These are phyloP conservation scores for Scophthalmus maximus DNA, from an alignment of 2,113 vertebrate genomes.

Conservation along the genomic window DNA sequence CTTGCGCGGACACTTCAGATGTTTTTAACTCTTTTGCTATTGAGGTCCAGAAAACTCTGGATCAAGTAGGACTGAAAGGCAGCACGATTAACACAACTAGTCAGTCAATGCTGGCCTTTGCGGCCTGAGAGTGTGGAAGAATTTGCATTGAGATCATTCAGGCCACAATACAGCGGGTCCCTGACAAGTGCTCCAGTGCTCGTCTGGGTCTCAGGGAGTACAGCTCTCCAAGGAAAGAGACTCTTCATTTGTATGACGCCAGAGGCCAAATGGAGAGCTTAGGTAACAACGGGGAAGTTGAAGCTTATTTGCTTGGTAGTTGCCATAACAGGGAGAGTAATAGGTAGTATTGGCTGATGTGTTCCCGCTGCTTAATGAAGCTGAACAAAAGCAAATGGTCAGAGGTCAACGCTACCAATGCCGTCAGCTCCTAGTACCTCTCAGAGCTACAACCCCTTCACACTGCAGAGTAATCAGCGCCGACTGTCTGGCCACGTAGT, in stretches of 20 bases:
- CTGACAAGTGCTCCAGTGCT: conserved; percentile 69
- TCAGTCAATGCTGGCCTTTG: conserved; percentile 75
- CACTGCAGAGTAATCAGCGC: conserved; percentile 33
- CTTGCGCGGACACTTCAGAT: conserved; percentile 67
- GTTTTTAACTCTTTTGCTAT: conserved; percentile 72
- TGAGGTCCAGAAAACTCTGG: conserved; percentile 63
- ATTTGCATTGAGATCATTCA: conserved; percentile 80
- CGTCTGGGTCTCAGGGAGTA: conserved; percentile 61
- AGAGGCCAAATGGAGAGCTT: conserved; percentile 72
- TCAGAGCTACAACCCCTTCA: conserved; percentile 30
- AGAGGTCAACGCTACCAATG: conserved; percentile 65
- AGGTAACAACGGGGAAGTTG: conserved; percentile 69
- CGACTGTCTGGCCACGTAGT: background rate
- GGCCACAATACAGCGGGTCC: conserved; percentile 69
- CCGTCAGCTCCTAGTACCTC: conserved; percentile 49
- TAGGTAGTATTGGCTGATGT: conserved; percentile 74
- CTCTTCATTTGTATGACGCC: conserved; percentile 78
- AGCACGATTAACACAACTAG: conserved; percentile 79
- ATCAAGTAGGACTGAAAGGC: conserved; percentile 77
- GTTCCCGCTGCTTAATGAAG: conserved; percentile 73
- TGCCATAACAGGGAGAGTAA: conserved; percentile 77
- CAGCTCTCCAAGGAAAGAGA: conserved; percentile 73
- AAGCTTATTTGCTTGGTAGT: conserved; percentile 76
- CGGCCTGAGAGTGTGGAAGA: conserved; percentile 73
- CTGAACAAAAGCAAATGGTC: conserved; percentile 69